Conservation (phyloP, 2,797 vertebrate genomes). For the Esox lucius region DNA sequence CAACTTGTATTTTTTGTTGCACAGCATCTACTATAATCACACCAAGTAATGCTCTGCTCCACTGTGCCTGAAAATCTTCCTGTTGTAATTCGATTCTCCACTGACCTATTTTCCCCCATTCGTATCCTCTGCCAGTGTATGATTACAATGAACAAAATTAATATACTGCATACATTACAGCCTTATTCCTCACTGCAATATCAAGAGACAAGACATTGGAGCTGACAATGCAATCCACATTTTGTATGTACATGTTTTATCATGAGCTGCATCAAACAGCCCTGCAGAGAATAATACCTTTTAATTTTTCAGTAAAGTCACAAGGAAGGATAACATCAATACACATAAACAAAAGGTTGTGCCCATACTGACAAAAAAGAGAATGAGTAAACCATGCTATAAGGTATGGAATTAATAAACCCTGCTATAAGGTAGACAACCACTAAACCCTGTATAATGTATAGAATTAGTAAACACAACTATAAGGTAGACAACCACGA, state of each 20-base stretch:
- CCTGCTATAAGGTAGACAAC: too few species aligned
- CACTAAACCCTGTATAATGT: too few species aligned
- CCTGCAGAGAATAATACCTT: neutral
- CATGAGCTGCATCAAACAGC: slow-evolving; percentile 27
- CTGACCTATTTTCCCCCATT: slow-evolving; percentile 30
- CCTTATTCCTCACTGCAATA: neutral
- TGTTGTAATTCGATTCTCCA: slow-evolving; percentile 27
- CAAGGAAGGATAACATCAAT: neutral
- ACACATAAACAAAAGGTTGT: too few species aligned
- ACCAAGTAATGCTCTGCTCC: slow-evolving; percentile 11
- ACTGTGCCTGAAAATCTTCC: neutral
- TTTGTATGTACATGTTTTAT: neutral
- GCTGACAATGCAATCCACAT: neutral
- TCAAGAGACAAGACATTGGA: neutral
- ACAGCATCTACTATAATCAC: neutral
- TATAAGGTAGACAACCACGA: too few species aligned
- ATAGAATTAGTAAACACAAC: too few species aligned
- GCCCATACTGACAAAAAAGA: too few species aligned
- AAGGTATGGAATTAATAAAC: too few species aligned
- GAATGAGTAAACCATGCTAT: neutral
- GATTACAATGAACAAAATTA: slow-evolving; percentile 19
- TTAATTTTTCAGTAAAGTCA: neutral
- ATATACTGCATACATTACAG: neutral
- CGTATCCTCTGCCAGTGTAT: slow-evolving; percentile 11
- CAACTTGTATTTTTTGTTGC: too few species aligned